A percentile compares a stretch with the other conserved stretches of the same genome.
phyloP scores from a whole-genome alignment of 2,797 vertebrate species.

The Anolis apletophallus region DNA sequence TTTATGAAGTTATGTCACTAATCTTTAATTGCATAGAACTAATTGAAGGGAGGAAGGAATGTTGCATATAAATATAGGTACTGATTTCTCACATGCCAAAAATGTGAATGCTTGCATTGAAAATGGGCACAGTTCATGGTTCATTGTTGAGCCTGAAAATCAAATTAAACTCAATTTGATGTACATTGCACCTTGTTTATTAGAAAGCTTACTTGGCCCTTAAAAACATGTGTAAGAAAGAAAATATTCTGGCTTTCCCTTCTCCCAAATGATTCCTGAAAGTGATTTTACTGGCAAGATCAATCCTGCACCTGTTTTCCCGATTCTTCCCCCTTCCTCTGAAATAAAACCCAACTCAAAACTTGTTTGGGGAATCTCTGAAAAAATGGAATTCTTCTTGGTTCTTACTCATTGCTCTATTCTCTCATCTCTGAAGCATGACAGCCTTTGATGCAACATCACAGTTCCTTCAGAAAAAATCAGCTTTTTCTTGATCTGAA shows the following conservation, averaged over 20 bases:
- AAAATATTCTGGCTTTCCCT: neutral
- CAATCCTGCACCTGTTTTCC: neutral
- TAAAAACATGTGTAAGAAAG: neutral
- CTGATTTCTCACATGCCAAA: neutral
- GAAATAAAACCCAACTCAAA: neutral
- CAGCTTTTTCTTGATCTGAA: neutral
- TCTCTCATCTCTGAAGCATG: accelerated
- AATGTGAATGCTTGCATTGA: neutral
- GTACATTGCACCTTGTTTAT: neutral
- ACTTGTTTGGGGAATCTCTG: neutral
- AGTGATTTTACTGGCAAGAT: neutral
- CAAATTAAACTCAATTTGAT: neutral
- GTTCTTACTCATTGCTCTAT: neutral
- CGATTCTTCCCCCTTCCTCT: neutral
- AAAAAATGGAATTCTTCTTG: neutral
- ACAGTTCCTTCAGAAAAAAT: accelerated
- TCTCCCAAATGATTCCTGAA: neutral
- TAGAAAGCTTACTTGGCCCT: neutral
- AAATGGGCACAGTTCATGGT: neutral
- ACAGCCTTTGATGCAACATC: neutral
- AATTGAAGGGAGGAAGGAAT: neutral
- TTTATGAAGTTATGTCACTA: neutral
- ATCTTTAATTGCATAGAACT: neutral
- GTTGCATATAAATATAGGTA: neutral
- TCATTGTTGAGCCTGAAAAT: neutral